phyloP scores from a whole-genome alignment of 1,140 invertebrate genomes.

The Cheumatopsyche charites region DNA sequence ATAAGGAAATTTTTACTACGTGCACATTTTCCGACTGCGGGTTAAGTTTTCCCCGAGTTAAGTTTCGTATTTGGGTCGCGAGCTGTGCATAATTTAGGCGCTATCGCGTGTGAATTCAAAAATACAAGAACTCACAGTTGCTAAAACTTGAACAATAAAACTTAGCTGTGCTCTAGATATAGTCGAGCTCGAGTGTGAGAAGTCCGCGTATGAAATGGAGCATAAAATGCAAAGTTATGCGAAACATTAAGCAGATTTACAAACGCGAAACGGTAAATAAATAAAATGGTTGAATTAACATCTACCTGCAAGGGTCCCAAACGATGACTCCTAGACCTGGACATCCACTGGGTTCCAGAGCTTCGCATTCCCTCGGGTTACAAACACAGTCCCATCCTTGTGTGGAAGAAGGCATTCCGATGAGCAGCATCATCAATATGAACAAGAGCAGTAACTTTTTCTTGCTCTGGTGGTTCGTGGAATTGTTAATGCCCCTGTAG shows the following conservation, averaged over 20 bases:
- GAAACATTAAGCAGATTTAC: not conserved
- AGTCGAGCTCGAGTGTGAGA: too few relatives aligned
- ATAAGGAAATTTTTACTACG: too few relatives aligned
- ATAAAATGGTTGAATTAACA: not conserved
- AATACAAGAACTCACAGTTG: not conserved
- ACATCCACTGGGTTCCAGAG: conserved; percentile 64
- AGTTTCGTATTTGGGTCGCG: conserved; percentile 7
- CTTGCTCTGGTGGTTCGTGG: conserved; percentile 11
- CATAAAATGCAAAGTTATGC: too few relatives aligned
- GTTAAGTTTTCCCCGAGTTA: too few relatives aligned
- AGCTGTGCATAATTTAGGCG: conserved; percentile 7
- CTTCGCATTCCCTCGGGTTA: conserved; percentile 65
- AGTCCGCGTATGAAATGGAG: too few relatives aligned
- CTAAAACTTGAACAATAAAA: not conserved
- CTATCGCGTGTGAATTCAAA: conserved; percentile 13
- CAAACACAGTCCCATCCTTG: conserved; percentile 63
- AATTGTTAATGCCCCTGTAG: conserved; percentile 7
- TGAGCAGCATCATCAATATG: conserved; percentile 55
- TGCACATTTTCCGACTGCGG: too few relatives aligned
- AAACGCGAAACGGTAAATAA: too few relatives aligned
- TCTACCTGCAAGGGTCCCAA: conserved; percentile 67
- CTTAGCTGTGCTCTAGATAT: not conserved
- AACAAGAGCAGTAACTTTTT: conserved; percentile 41
- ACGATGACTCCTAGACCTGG: conserved; percentile 65
- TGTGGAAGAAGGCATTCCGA: conserved; percentile 52